Percentiles rank a stretch among this genome's conserved stretches.
These are phyloP conservation scores for Branchinecta lynchi DNA, from an alignment of 1,140 invertebrate genomes.

Conservation along the genomic window DNA sequence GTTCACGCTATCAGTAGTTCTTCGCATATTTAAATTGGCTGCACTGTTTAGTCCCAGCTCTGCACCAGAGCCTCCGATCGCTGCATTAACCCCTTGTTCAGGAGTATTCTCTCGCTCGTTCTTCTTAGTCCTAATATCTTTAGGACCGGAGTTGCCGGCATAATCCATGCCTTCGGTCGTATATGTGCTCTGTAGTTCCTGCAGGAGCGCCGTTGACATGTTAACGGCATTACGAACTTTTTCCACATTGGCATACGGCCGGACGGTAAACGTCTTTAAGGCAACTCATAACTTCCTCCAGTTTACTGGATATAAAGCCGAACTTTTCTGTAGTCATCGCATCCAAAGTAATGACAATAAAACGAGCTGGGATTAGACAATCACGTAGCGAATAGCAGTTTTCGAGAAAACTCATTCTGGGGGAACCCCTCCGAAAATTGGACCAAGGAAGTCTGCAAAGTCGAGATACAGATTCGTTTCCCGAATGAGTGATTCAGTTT, in stretches of 20 bases:
- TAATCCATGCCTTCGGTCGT: no score
- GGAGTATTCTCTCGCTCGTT: no score
- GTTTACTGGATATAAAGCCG: neutral
- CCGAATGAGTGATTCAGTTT: conserved; percentile 22
- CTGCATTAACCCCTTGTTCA: no score
- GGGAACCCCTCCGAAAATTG: conserved; percentile 15
- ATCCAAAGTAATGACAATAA: conserved; percentile 7
- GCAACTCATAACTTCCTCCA: neutral
- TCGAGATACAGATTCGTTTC: conserved; percentile 21
- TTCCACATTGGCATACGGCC: neutral
- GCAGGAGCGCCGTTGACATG: neutral
- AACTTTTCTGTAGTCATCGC: neutral
- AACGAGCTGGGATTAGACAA: neutral
- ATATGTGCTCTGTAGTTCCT: neutral
- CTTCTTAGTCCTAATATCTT: no score
- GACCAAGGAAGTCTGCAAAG: conserved; percentile 21
- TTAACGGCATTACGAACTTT: neutral
- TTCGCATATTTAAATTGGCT: no score
- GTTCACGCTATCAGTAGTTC: no score
- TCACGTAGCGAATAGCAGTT: neutral
- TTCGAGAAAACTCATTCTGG: neutral
- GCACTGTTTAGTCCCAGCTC: no score
- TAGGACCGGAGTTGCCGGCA: no score
- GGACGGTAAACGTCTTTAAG: neutral
- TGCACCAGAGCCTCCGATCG: no score